These are phyloP conservation scores for Peromyscus maniculatus DNA, from an alignment of 2,113 vertebrate species.

Conservation along the genomic window DNA sequence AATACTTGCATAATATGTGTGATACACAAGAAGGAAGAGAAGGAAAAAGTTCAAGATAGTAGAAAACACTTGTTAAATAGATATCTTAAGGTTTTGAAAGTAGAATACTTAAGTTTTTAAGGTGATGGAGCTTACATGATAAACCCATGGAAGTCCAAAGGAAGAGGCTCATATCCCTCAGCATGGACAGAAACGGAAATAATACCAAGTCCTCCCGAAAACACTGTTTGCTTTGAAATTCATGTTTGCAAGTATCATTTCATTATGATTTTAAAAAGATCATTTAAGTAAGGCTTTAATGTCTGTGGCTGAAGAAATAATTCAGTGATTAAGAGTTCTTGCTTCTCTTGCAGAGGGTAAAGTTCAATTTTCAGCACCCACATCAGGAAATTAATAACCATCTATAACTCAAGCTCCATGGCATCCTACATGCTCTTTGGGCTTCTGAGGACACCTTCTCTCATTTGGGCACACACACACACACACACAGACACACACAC, in stretches of 20 bases:
- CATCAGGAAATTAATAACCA: neutral
- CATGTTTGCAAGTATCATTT: neutral
- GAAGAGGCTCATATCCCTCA: neutral
- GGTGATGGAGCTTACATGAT: neutral
- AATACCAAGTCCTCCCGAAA: neutral
- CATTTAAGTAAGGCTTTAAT: neutral
- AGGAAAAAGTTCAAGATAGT: neutral
- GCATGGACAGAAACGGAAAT: neutral
- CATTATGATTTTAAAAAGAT: neutral
- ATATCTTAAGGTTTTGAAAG: neutral
- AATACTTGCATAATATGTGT: neutral
- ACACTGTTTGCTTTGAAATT: neutral
- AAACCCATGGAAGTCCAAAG: neutral
- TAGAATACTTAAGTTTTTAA: neutral
- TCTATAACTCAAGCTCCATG: neutral
- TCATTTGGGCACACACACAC: neutral
- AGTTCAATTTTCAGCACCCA: neutral
- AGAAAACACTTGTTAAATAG: neutral
- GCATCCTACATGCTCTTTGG: neutral
- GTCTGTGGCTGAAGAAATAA: neutral
- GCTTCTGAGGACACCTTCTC: neutral
- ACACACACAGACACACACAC: neutral
- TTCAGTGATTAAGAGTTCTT: neutral
- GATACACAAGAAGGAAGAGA: neutral
- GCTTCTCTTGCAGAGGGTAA: neutral